Percentiles rank a stretch among this genome's conserved stretches.
These are phyloP conservation scores for Ctenicera cuprea DNA, from an alignment of 2,888 invertebrate species.

Conservation along the genomic window DNA sequence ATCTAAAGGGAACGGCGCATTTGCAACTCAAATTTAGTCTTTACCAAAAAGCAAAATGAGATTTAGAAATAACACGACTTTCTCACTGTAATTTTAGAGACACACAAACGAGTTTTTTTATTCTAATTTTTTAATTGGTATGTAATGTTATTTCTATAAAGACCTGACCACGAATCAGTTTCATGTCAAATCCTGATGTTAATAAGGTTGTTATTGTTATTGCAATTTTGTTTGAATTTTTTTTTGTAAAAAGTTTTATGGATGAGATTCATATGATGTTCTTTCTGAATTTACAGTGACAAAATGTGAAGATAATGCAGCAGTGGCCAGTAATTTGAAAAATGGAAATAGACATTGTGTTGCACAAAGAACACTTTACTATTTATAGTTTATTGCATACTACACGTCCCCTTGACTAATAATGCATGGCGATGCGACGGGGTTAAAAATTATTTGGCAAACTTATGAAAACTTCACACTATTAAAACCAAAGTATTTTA, in stretches of 20 bases:
- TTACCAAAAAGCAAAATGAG: slow-evolving; percentile 32
- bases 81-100: slow-evolving; percentile 13
- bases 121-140: too few relatives aligned
- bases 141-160: too few relatives aligned
- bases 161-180: too few relatives aligned
- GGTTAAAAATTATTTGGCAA: slow-evolving; percentile 62
- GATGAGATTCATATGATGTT: too few relatives aligned
- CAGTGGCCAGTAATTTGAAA: slow-evolving; percentile 38
- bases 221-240: too few relatives aligned
- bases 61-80: slow-evolving; percentile 4
- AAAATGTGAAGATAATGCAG: slow-evolving; percentile 14
- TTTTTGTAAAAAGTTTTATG: too few relatives aligned
- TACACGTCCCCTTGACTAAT: slow-evolving; percentile 67
- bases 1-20: slow-evolving; percentile 53
- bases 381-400: slow-evolving; percentile 68
- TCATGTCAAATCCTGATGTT: too few relatives aligned
- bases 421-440: slow-evolving; percentile 63
- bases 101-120: neutral
- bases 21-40: slow-evolving; percentile 40
- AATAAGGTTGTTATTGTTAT: too few relatives aligned
- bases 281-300: slow-evolving; percentile 12
- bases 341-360: slow-evolving; percentile 44
- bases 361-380: slow-evolving; percentile 50
- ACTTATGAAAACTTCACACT: slow-evolving; percentile 67
- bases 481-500: slow-evolving; percentile 58